These are phyloP conservation scores for Gallinago stenura DNA, from an alignment of 2,797 vertebrate genomes.

Conservation along the genomic window DNA sequence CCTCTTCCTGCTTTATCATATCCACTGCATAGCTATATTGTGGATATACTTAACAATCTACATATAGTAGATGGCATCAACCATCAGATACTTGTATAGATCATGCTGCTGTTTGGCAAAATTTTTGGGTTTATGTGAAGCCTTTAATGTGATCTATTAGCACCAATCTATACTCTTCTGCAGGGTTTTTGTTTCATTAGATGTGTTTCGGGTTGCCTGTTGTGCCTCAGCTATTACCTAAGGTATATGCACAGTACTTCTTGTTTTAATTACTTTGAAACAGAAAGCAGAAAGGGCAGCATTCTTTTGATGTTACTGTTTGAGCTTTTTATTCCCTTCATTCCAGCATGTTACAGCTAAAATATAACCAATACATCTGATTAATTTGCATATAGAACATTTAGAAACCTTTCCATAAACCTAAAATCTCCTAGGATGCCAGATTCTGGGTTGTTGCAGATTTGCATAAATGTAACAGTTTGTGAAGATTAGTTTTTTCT, in stretches of 20 bases:
- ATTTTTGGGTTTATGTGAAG: neutral
- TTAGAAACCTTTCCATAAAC: neutral
- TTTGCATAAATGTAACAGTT: neutral
- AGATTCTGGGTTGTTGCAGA: neutral
- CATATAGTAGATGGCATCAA: fast-evolving
- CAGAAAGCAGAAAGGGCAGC: neutral
- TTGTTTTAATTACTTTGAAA: neutral
- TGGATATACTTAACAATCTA: neutral
- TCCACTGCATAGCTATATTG: neutral
- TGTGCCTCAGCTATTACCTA: neutral
- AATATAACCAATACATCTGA: neutral
- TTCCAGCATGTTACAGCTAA: neutral
- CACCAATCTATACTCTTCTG: neutral
- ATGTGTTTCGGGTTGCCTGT: neutral
- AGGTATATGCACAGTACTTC: neutral
- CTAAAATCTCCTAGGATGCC: neutral
- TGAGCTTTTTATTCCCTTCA: neutral
- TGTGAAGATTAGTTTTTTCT: neutral
- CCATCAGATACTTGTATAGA: neutral
- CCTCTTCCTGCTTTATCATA: neutral
- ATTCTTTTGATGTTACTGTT: neutral
- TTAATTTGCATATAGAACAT: neutral
- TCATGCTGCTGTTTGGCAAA: neutral
- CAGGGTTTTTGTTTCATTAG: neutral
- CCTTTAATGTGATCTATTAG: neutral